phyloP scores from a whole-genome alignment of 2,888 invertebrate genomes.

The Idaea dimidiata region DNA sequence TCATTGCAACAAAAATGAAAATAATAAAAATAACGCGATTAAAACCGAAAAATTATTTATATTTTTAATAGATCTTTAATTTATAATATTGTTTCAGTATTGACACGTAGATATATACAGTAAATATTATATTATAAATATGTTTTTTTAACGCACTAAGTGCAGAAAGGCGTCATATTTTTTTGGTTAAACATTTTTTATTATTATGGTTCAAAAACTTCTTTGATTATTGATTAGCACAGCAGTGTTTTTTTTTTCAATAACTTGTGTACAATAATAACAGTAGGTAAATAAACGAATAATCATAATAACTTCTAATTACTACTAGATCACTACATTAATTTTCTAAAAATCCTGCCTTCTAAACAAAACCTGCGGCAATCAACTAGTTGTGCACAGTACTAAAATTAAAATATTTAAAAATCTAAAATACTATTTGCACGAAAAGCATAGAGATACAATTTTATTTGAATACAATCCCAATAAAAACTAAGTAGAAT shows the following conservation, averaged over 20 bases:
- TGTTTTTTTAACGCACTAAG: no score
- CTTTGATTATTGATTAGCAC: not conserved
- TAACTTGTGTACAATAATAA: not conserved
- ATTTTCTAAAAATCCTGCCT: not conserved
- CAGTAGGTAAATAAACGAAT: no score
- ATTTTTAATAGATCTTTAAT: no score
- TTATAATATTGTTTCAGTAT: no score
- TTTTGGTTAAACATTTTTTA: conserved; percentile 11
- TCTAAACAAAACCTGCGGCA: not conserved
- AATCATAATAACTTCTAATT: not conserved
- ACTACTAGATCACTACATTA: not conserved
- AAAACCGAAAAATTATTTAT: no score
- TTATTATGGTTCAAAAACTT: not conserved
- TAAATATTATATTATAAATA: no score
- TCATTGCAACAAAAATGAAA: no score
- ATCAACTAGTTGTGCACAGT: not conserved
- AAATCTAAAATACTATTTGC: conserved; percentile 17
- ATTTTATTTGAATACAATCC: not conserved
- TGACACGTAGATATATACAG: no score
- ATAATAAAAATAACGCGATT: no score
- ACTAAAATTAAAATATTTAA: conserved; percentile 6
- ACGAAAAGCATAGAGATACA: not conserved
- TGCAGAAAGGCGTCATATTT: no score
- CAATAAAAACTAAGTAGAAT: not conserved
- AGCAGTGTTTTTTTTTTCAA: not conserved